Base-by-base conservation (phyloP, 2,113 vertebrate species). In the Pseudolaguvia tuberculata region DNA sequence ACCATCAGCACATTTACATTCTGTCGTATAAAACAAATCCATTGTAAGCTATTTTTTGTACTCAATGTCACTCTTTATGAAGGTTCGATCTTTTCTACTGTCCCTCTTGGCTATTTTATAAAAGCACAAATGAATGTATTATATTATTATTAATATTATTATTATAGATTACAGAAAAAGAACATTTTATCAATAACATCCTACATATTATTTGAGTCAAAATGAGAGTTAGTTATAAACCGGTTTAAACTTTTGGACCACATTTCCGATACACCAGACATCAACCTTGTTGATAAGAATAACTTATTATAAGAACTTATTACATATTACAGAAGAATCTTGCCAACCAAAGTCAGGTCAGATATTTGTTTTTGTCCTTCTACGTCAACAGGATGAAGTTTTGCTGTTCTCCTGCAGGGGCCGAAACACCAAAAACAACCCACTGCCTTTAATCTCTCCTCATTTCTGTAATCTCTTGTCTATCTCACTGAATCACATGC, bases 401-500 rank as follows among this genome's bases (percentile, higher is more conserved):
- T 65, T 39, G 4, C 20, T 47, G 29, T 8, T 48, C 51, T 57
- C 80, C 80, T 84, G 73, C 56, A 79, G 80, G 78, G 78, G 78
- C 61, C 76, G 59, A 17, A 35, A 62, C n/a, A 9, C 7, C 9
- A 35, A 1, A 21, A 25, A 17, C 53, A 25, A 1, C 23, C 5
- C 8, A 2, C 70, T 48, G 58, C 72, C 63, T 66, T 70, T 59
- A 72, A 55, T 73, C 72, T 70, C 45, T 61, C 77, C 71, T 18
- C 47, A 74, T 73, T 66, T 79, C 23, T 47, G 29, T 76, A 67
- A 59, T 66, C 73, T 76, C 81, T 84, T 47, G 80, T 80, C 79
- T 79, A 86, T 85, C 83, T 80, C 45, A 25, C 80, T 76, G 70
- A 80, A 86, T 87, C 77, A 85, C 79, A 83, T 57, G 78, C 76